Percentiles rank a stretch among this genome's conserved stretches.
phyloP scores from a whole-genome alignment of 2,113 vertebrate genomes.

The Cacatua alba region DNA sequence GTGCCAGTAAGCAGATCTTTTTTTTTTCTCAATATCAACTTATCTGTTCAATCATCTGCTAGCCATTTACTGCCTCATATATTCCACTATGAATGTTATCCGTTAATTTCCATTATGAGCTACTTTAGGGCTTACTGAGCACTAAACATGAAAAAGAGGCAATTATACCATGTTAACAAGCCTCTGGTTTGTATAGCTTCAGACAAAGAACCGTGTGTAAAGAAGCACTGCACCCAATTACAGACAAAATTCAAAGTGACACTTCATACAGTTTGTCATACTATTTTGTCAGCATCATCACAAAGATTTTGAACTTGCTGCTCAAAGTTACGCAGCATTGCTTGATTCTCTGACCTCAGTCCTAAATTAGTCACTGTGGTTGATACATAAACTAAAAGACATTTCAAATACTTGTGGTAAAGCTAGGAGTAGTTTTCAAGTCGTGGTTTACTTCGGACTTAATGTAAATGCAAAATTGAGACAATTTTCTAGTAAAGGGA shows the following conservation, averaged over 20 bases:
- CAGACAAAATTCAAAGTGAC: neutral
- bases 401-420: neutral
- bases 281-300: neutral
- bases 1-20: neutral
- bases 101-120: constrained; percentile 25
- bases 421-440: neutral
- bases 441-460: neutral
- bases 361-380: neutral
- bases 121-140: neutral
- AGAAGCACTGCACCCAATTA: neutral
- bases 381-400: neutral
- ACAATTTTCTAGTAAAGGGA: neutral
- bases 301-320: neutral
- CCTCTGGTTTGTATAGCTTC: neutral
- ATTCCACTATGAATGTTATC: neutral
- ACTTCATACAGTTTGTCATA: neutral
- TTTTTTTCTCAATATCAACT: neutral
- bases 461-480: neutral
- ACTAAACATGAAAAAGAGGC: neutral
- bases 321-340: neutral
- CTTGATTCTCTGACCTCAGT: neutral
- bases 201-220: neutral
- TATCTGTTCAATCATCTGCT: neutral
- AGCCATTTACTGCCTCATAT: constrained; percentile 5
- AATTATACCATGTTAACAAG: neutral